Percentiles rank a stretch among this genome's conserved stretches.
These are phyloP conservation scores for Sitobion miscanthi DNA, from an alignment of 1,140 invertebrate genomes.

Conservation along the genomic window DNA sequence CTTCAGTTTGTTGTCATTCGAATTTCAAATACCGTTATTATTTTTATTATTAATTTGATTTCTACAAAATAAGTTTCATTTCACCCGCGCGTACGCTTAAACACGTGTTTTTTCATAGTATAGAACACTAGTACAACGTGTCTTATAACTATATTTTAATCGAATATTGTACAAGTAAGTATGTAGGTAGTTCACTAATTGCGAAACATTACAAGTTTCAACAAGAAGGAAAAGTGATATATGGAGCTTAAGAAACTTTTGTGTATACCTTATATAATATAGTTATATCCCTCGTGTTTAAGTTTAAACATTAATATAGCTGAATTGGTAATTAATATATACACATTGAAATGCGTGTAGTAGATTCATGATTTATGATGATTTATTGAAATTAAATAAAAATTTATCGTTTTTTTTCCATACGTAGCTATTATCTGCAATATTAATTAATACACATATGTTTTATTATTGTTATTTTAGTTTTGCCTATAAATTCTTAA, in stretches of 20 bases:
- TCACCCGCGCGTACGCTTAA: background rate
- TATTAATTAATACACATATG: background rate
- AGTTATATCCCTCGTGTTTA: background rate
- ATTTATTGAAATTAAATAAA: background rate
- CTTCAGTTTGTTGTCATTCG: too few relatives aligned
- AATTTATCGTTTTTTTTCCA: too few relatives aligned
- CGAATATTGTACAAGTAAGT: background rate
- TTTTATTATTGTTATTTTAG: background rate
- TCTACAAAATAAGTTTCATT: background rate
- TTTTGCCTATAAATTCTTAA: background rate
- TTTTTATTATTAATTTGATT: background rate
- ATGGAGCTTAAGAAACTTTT: background rate
- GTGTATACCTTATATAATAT: background rate
- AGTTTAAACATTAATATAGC: background rate
- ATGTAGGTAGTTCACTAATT: background rate
- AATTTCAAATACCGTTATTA: too few relatives aligned
- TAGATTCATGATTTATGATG: background rate
- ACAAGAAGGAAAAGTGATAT: background rate
- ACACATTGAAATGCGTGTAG: background rate
- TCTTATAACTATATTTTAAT: background rate
- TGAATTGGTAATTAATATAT: background rate
- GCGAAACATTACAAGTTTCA: constrained; percentile 8
- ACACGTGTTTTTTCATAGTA: background rate
- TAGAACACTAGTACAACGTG: background rate
- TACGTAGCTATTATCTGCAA: background rate